Evolutionary conservation across 2,113 vertebrate species (phyloP).

Genomic region (Nesogale talazaci): DNA sequence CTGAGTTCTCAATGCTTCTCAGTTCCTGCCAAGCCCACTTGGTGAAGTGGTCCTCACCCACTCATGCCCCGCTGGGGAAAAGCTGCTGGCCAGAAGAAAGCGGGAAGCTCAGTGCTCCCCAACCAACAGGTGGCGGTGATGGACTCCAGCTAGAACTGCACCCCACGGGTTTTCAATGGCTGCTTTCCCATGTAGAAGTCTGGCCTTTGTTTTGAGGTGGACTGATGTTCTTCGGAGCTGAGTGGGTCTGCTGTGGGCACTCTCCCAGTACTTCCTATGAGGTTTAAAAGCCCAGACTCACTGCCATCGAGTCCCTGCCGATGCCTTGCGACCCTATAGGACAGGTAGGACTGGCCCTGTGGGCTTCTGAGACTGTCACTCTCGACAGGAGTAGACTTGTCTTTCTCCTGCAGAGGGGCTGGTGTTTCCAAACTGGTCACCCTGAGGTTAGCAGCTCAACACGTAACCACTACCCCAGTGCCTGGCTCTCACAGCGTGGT

Average conservation of each 20-base stretch:
- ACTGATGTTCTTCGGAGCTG: not conserved
- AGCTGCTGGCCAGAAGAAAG: not conserved
- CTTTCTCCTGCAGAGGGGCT: no score
- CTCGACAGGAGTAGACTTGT: no score
- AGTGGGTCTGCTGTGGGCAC: not conserved
- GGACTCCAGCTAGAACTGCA: not conserved
- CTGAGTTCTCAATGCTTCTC: no score
- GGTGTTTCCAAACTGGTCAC: no score
- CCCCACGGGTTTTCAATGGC: not conserved
- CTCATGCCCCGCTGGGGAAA: not conserved
- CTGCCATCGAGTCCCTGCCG: no score
- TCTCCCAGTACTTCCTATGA: not conserved
- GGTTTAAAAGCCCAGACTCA: no score
- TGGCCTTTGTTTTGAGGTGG: not conserved
- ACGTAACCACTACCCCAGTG: no score
- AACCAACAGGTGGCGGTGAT: not conserved
- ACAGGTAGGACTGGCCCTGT: no score
- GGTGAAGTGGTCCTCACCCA: not conserved
- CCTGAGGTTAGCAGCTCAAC: no score
- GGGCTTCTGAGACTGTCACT: no score
- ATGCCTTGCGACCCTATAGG: no score
- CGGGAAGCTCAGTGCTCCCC: not conserved
- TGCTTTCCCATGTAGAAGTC: not conserved
- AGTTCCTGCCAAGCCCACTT: not conserved
- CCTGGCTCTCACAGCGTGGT: rapidly evolving